Base-by-base conservation (phyloP, 2,888 invertebrate species). In the Lasius platythorax region DNA sequence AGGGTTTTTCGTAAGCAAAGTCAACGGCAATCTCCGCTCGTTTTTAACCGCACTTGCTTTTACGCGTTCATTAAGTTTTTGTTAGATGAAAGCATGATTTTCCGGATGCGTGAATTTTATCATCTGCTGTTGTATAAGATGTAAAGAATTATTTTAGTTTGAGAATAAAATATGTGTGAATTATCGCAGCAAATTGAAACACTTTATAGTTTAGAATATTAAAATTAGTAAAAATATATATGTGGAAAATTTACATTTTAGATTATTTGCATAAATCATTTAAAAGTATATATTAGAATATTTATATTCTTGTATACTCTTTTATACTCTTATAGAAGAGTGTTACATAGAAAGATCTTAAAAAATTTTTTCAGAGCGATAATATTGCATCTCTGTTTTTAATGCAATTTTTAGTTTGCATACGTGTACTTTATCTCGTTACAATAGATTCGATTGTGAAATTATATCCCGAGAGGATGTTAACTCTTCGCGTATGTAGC, bases 41-140 rank as follows among this genome's bases (percentile, higher is more conserved):
- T 63, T 33, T 63, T 76, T 66, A 66, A 76, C 37, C 37, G 40
- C 43, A 64, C 37, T 74, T 23, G 56, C 83, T 68, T 63, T 84
- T 84, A 46, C 64, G 28, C 58, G 68, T 61, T 66, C 53, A 37
- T 37, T 56, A 68, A 43, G 68, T 40, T 11, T 68, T 4, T 61
- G 79, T 87, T 72, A 81, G 61, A 70, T 63, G 43, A 30, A 18
- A 11, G 64, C 63, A 78, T 85, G n/a, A 64, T 28, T 82, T 40
- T 56, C n/a, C 30, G 9, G 64, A 63, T 6, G 58, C 30, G 18
- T 2, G 12, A 58, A n/a, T n/a, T 33, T 15, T 40, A 43, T 43
- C 12, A 4, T 8, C 40, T 28, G 40, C 8, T 1, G 3, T 12
- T 23, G n/a, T 43, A 15, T 67, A 15, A 28, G 3, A 23, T 23